Evolutionary conservation across 2,888 invertebrate genomes (phyloP), one percentile per base, ranked within the genome.

Genomic region (Monopis laevigella): DNA sequence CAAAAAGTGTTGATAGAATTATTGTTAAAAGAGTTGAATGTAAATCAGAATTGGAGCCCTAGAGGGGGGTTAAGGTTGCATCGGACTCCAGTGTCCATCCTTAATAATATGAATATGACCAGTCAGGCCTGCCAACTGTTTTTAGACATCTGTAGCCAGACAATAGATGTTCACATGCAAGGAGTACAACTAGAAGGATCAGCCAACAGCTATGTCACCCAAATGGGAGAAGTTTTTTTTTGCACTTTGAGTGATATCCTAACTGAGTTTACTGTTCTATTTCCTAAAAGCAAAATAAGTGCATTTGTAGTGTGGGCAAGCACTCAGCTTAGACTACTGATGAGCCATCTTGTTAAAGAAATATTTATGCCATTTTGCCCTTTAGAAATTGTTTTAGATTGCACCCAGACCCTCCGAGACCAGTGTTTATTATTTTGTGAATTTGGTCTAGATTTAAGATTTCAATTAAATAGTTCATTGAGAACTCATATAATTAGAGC

Each of bases 251-350:
- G 84, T 45, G 89, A 90, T 63, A 90, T 90, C 59, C 73, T 82
- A 65, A 65, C 71, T 47, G 82, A 82, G 58, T 82, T 80, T 53
- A 75, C 62, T 46, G 85, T 88, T 51, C 89, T 94, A 29, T 97
- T 97, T 67, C 89, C 92, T 36, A 84, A 89, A 52, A 89, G 80
- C 60, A 82, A 82, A 63, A 58, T 78, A 48, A 82, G 81, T 51
- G 81, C 81, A 41, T 89, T 96, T 50, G 87, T 96, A 46, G 92
- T 96, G 3, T 98, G 98, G 98, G 90, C 92, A 49, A 92, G 92
- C 56, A 85, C 87, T 48, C 93, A 94, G 72, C 74, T 93, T 43
- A 88, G 88, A 53, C 84, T 89, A 53, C 85, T 94, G 57, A 89
- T 90, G 52, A 87, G 88, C 51, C 91, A 92, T 70, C 84, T 93